Evolutionary conservation across 2,888 invertebrate genomes (phyloP), one percentile per base, ranked within the genome.

Genomic region (Scaptomyza reducta): DNA sequence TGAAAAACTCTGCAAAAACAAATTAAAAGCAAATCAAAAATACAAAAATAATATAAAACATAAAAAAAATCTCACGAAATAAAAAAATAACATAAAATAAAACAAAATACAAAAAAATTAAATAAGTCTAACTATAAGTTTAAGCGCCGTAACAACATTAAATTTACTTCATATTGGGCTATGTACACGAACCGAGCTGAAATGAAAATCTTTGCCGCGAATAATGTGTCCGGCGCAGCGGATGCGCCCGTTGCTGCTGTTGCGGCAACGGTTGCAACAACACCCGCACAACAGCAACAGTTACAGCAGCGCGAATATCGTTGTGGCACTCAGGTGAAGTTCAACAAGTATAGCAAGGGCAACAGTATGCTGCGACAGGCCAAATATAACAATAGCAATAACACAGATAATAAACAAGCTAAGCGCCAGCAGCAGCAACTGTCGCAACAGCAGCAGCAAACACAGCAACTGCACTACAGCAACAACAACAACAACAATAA

Each of bases 181-280:
- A 82, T 82, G 82, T 77, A 58, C 55, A 57, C 72, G 35, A 89
- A 45, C 44, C 66, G 65, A 44, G 61, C 63, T 46, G 82, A 81
- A 57, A 89, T 90, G 81, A 90, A 90, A 75, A 89, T 90, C 62
- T 83, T 89, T 78, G 71, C 87, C 57, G 60, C 81, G 22, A 84
- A 74, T 63, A 72, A 78, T 67, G 67, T 63, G 56, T 64, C 51
- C 38, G 50, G 53, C 42, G 49, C 46, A 35, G 55, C 57, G 11
- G 75, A 60, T 33, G 70, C 53, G 31, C 50, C 47, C 41, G 14
- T 38, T 38, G 38, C 14, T 38, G 38, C 7, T 38, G 53, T 49
- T 51, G 57, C 50, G 31, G 35, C 50, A 16, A 53, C 47, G 6
- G 44, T 58, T 25, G 13, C 77, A 64, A 16, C 62, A 73, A 29